Evolutionary conservation across 2,888 invertebrate species (phyloP).

Genomic region (Disparrhopalites patrizii): DNA sequence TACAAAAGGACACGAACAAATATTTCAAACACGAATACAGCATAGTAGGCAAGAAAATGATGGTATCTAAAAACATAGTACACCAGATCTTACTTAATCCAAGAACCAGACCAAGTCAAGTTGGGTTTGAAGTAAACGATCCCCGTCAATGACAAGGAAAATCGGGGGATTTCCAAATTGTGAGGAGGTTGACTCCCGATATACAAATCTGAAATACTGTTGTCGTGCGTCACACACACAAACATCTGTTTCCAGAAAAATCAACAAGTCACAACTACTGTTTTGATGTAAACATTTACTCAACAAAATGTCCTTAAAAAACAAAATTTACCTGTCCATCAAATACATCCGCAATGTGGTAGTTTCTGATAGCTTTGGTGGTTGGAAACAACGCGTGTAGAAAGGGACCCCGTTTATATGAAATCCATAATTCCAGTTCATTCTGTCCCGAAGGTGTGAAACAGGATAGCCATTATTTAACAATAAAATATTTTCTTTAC

Average conservation of each 20-base stretch:
- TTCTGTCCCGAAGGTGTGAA: no score
- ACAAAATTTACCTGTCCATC: constrained; percentile 61
- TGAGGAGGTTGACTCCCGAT: constrained; percentile 62
- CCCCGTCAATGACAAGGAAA: constrained; percentile 72
- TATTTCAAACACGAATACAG: constrained; percentile 15
- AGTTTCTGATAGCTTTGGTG: constrained; percentile 62
- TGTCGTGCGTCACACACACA: constrained; percentile 74
- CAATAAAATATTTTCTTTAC: background rate
- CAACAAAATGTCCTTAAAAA: background rate
- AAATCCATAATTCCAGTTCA: constrained; percentile 65
- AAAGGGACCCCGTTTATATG: constrained; percentile 69
- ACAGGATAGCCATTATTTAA: no score
- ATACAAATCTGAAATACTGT: constrained; percentile 70
- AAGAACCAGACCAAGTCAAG: constrained; percentile 72
- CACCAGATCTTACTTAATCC: constrained; percentile 66
- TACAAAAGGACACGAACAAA: constrained; percentile 52
- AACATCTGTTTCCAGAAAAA: constrained; percentile 57
- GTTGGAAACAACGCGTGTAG: constrained; percentile 71
- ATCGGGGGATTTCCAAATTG: constrained; percentile 59
- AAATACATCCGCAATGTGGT: constrained; percentile 78
- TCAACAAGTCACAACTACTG: constrained; percentile 30
- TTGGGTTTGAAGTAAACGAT: constrained; percentile 81
- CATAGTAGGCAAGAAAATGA: background rate
- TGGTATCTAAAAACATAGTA: background rate
- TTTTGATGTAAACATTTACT: background rate